Evolutionary conservation across 2,888 invertebrate genomes (phyloP).

Genomic region (Melipona bicolor): DNA sequence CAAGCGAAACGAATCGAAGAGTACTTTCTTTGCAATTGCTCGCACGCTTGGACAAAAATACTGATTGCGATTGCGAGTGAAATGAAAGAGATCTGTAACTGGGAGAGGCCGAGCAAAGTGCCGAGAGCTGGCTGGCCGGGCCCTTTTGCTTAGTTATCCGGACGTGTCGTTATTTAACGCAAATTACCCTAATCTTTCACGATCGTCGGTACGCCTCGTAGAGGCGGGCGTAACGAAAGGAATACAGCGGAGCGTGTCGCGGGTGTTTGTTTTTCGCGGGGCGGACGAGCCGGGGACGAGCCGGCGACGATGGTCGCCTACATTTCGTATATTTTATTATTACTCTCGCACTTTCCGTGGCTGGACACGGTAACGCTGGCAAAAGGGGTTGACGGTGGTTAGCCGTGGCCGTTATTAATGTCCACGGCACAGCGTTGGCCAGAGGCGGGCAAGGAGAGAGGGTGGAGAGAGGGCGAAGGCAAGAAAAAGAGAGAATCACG

Average conservation of each 20-base stretch:
- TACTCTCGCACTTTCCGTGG: conserved; percentile 77
- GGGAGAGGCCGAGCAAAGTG: neutral
- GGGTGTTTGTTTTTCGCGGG: conserved; percentile 67
- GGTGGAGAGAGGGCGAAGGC: conserved; percentile 1
- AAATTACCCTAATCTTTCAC: conserved; percentile 58
- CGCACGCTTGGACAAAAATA: no score
- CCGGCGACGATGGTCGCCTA: conserved; percentile 69
- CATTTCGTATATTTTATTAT: conserved; percentile 82
- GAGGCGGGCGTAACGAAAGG: conserved; percentile 56
- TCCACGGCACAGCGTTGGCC: conserved; percentile 69
- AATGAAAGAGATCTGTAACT: neutral
- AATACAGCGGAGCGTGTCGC: conserved; percentile 50
- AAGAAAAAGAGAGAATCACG: conserved; percentile 47
- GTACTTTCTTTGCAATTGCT: neutral
- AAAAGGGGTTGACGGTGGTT: conserved; percentile 73
- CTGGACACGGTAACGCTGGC: conserved; percentile 73
- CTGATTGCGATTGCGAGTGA: no score
- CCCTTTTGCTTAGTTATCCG: conserved; percentile 25
- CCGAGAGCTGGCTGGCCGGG: neutral
- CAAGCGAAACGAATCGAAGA: neutral
- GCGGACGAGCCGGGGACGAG: conserved; percentile 51
- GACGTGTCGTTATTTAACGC: conserved; percentile 55
- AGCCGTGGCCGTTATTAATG: conserved; percentile 82
- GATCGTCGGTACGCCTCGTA: conserved; percentile 54
- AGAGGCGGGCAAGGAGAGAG: conserved; percentile 38